These are phyloP conservation scores for Scolopax bukidnonensis DNA, from an alignment of 2,797 vertebrate genomes.

Conservation along the genomic window DNA sequence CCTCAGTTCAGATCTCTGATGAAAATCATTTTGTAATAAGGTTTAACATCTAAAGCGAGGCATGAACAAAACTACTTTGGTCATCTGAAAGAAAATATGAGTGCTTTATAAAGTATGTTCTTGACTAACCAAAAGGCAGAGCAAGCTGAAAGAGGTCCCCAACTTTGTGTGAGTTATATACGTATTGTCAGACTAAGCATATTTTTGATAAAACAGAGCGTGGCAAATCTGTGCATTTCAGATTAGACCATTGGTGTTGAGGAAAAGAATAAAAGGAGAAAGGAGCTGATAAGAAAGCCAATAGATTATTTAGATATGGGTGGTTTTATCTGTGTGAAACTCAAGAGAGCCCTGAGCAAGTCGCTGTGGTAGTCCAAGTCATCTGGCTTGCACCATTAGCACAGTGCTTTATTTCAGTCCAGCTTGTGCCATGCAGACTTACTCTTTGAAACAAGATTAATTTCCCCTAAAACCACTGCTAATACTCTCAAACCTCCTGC, in stretches of 20 bases:
- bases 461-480: conserved; percentile 39
- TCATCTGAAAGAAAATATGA: neutral
- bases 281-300: neutral
- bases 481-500: conserved; percentile 42
- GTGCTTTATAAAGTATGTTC: neutral
- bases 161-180: neutral
- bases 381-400: neutral
- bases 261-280: neutral
- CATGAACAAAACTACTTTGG: neutral
- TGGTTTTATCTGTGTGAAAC: neutral
- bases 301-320: neutral
- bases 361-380: neutral
- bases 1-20: neutral
- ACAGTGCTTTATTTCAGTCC: neutral
- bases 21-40: neutral
- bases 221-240: neutral
- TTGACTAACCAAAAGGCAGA: neutral
- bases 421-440: conserved; percentile 14
- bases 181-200: neutral
- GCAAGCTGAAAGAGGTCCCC: neutral
- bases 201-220: neutral
- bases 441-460: conserved; percentile 1
- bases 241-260: neutral
- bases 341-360: neutral
- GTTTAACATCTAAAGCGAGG: neutral